These are phyloP conservation scores for Escarpia spicata DNA, from an alignment of 2,888 invertebrate species.

Conservation along the genomic window DNA sequence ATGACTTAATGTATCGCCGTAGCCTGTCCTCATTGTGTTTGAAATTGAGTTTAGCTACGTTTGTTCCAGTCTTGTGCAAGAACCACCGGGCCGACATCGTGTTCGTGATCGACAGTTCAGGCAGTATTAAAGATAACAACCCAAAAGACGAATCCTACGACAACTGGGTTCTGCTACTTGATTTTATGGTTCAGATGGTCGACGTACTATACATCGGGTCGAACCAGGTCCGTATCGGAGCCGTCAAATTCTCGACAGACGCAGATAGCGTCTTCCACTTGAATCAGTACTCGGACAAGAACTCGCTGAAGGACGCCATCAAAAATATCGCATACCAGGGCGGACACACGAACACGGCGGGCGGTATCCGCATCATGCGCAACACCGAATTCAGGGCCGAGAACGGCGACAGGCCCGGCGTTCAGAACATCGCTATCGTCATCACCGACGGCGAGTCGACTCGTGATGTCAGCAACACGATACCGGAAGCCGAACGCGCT, in stretches of 20 bases:
- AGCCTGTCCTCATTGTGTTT: background rate
- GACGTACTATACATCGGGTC: background rate
- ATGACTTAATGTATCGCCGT: background rate
- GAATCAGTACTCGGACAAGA: conserved; percentile 20
- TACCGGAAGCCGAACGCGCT: conserved; percentile 29
- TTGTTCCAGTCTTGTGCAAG: conserved; percentile 17
- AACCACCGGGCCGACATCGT: conserved; percentile 1
- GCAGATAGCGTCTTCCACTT: conserved; percentile 22
- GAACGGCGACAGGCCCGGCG: background rate
- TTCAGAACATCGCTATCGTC: background rate
- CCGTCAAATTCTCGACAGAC: background rate
- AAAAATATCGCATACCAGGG: background rate
- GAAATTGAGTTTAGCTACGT: background rate
- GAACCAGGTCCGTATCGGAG: conserved; percentile 23
- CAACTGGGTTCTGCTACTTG: conserved; percentile 26
- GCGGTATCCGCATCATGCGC: background rate
- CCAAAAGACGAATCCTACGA: conserved; percentile 28
- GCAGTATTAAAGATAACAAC: conserved; percentile 23
- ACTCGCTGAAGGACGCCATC: background rate
- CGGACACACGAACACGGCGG: background rate
- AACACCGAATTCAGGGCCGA: background rate
- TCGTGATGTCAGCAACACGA: background rate
- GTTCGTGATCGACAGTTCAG: conserved; percentile 23
- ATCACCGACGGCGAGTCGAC: conserved; percentile 22
- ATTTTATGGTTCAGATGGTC: background rate